These are phyloP conservation scores for Hiodon tergisus DNA, from an alignment of 2,113 vertebrate species.

Conservation along the genomic window DNA sequence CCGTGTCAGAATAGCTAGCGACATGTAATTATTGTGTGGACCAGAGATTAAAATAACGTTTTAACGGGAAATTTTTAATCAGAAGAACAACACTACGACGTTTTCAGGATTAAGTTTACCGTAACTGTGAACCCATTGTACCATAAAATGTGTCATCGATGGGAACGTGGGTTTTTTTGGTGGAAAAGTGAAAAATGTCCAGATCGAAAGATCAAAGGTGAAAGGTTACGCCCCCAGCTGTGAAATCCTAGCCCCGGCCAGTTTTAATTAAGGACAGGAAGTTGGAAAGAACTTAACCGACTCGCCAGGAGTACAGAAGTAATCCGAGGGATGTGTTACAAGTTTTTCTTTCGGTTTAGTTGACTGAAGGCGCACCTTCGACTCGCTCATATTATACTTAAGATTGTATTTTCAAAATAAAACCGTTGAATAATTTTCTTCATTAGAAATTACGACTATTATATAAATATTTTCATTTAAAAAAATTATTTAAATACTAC, in stretches of 20 bases:
- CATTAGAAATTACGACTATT: too few relatives aligned
- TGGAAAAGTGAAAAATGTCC: background rate
- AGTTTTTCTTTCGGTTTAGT: background rate
- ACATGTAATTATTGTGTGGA: background rate
- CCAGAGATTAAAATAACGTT: too few relatives aligned
- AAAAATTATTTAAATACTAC: background rate
- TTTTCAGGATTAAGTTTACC: too few relatives aligned
- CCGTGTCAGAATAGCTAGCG: too few relatives aligned
- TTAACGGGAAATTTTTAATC: too few relatives aligned
- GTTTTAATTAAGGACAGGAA: conserved; percentile 16
- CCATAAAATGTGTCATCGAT: background rate
- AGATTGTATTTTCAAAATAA: background rate
- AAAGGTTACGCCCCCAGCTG: background rate
- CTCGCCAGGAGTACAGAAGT: conserved; percentile 30
- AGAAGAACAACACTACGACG: too few relatives aligned
- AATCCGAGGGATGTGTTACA: conserved; percentile 42
- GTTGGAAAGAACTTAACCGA: conserved; percentile 16
- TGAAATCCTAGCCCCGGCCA: background rate
- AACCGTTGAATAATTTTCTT: background rate
- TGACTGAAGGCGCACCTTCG: conserved; percentile 27
- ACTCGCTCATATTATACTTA: conserved; percentile 12
- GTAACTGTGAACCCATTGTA: too few relatives aligned
- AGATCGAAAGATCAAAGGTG: background rate
- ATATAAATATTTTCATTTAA: too few relatives aligned
- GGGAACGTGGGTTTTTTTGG: background rate